Percentiles rank a stretch among this genome's conserved stretches.
Evolutionary conservation across 2,888 invertebrate species (phyloP).

Genomic region (Xylophagus ater): DNA sequence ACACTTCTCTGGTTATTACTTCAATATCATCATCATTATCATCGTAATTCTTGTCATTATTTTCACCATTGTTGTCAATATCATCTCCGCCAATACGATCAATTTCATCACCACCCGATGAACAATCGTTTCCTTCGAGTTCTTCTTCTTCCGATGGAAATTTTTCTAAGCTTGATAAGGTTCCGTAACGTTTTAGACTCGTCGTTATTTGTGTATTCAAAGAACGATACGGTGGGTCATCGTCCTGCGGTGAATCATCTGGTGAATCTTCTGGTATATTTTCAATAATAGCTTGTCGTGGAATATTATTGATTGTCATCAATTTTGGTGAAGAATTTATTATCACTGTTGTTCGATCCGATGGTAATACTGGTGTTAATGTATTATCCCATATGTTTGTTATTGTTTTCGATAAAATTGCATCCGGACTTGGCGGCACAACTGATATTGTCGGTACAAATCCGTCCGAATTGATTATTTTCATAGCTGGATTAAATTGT

Average conservation of each 20-base stretch:
- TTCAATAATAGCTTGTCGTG: conserved; percentile 31
- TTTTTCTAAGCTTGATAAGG: conserved; percentile 61
- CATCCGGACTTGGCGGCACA: conserved; percentile 63
- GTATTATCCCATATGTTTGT: conserved; percentile 37
- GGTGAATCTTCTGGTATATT: conserved; percentile 50
- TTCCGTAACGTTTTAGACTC: conserved; percentile 49
- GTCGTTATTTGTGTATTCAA: too few relatives aligned
- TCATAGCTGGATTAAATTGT: conserved; percentile 42
- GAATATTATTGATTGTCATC: conserved; percentile 25
- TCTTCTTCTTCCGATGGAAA: conserved; percentile 44
- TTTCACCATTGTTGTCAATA: conserved; percentile 20
- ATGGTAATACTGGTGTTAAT: conserved; percentile 39
- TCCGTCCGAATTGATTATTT: conserved; percentile 42
- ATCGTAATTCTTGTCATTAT: conserved; percentile 14
- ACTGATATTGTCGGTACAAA: conserved; percentile 58
- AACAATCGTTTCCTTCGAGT: conserved; percentile 18
- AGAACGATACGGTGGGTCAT: conserved; percentile 63
- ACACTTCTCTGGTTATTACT: conserved; percentile 24
- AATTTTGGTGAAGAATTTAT: too few relatives aligned
- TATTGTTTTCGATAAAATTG: conserved; percentile 33
- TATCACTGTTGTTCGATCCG: conserved; percentile 21
- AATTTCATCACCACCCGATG: conserved; percentile 23
- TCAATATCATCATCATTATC: conserved; percentile 19
- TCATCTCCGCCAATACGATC: conserved; percentile 24
- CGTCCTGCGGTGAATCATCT: conserved; percentile 57